These are phyloP conservation scores for Engystomops pustulosus DNA, from an alignment of 2,113 vertebrate species.

Conservation along the genomic window DNA sequence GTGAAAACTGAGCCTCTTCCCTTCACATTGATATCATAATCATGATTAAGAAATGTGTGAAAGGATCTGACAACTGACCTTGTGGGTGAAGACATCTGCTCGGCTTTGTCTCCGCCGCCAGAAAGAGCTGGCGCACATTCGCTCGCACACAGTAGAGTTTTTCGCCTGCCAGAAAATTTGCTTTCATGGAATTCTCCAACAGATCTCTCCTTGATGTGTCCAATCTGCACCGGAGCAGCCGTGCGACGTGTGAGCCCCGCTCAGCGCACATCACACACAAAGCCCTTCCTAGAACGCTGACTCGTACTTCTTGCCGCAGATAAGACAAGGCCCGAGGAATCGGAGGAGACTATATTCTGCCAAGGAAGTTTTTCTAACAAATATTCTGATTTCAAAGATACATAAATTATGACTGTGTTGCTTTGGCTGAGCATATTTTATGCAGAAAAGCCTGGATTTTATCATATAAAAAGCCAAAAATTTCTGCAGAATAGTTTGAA, in stretches of 20 bases:
- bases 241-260: background rate
- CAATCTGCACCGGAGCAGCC: conserved; percentile 52
- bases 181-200: conserved; percentile 51
- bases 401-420: background rate
- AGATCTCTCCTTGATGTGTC: conserved; percentile 45
- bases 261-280: conserved; percentile 38
- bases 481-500: background rate
- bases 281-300: conserved; percentile 27
- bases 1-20: background rate
- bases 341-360: background rate
- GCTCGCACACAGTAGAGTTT: background rate
- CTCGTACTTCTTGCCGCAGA: background rate
- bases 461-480: background rate
- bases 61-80: background rate
- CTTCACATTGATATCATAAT: background rate
- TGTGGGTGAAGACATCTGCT: conserved; percentile 33
- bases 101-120: conserved; percentile 15
- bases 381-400: background rate
- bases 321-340: conserved; percentile 8
- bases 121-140: conserved; percentile 39
- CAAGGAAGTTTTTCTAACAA: background rate
- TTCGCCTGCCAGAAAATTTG: conserved; percentile 41
- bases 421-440: background rate
- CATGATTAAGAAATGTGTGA: background rate
- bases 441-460: background rate